Base-by-base conservation (phyloP, 2,797 vertebrate species). In the Vipera ursinii region DNA sequence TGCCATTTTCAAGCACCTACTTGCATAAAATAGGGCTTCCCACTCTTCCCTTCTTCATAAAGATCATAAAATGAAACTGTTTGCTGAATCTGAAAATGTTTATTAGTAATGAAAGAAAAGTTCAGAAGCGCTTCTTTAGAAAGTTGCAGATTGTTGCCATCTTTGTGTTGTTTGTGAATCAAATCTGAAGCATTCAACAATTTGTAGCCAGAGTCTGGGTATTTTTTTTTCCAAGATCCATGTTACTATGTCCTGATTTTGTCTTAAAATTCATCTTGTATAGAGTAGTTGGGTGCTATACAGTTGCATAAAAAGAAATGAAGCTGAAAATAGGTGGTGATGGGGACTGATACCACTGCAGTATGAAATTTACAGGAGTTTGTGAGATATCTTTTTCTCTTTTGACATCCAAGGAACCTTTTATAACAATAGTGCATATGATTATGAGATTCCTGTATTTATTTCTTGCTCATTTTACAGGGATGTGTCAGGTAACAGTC, bases 251-350 rank as follows among this genome's bases (percentile, higher is more conserved):
- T 51, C 0, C 0, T 94, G 92, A 93, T 91, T 88, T 26, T 73
- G 86, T 94, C 92, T 94, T 96, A 95, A 95, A 94, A 93, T 90
- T 93, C 92, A 44, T 87, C 56, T 88, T 86, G 57, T 1, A 17
- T 78, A 63, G 9, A 12, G 26, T 28, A 90, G 90, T 59, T 32
- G 3, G 38, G 69, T 87, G 90, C 55, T 61, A 63, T 57, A 60
- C 2, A 2, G 3, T 89, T 86, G 88, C 44, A 73, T 90, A 60
- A 89, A 78, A 12, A 59, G n/a, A 0, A 9, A 2, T 55, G n/a
- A 17, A 59, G 32, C 91, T 96, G 94, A 89, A 95, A 95, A 93
- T 95, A 24, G 6, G 89, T 88, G 15, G 48, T 86, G 92, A 90
- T 89, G 60, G 69, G 55, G 44, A 69, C 6, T 65, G 57, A 85